Evolutionary conservation across 2,888 invertebrate species (phyloP).

Genomic region (Neoaliturus tenellus): DNA sequence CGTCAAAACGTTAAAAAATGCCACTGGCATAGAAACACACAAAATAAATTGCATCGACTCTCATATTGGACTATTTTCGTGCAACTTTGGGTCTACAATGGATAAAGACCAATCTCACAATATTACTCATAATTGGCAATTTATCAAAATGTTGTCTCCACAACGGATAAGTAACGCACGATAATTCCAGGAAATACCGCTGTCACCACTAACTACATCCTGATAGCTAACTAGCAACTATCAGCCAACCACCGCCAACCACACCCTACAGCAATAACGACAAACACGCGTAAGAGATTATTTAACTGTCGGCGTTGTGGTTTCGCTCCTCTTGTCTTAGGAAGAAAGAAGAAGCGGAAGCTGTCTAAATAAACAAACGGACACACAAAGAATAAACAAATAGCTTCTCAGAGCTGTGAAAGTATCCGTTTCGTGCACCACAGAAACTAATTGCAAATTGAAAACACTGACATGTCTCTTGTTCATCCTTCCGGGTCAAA

Average conservation of each 20-base stretch:
- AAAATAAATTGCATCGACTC: no score
- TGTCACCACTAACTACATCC: neutral
- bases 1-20: no score
- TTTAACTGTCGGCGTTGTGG: neutral
- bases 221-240: neutral
- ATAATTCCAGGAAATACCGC: neutral
- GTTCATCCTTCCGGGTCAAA: slow-evolving; percentile 1
- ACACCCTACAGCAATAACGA: neutral
- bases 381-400: slow-evolving; percentile 18
- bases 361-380: neutral
- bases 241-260: neutral
- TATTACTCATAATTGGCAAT: no score
- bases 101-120: no score
- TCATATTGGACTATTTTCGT: no score
- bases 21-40: no score
- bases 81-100: no score
- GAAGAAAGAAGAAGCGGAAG: slow-evolving; percentile 19
- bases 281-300: neutral
- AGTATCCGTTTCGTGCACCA: neutral
- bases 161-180: neutral
- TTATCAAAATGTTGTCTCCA: neutral
- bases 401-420: neutral
- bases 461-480: neutral
- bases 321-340: slow-evolving; percentile 1
- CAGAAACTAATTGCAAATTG: slow-evolving; percentile 13